phyloP scores from a whole-genome alignment of 2,888 invertebrate species.

The Cephus sareptanus region DNA sequence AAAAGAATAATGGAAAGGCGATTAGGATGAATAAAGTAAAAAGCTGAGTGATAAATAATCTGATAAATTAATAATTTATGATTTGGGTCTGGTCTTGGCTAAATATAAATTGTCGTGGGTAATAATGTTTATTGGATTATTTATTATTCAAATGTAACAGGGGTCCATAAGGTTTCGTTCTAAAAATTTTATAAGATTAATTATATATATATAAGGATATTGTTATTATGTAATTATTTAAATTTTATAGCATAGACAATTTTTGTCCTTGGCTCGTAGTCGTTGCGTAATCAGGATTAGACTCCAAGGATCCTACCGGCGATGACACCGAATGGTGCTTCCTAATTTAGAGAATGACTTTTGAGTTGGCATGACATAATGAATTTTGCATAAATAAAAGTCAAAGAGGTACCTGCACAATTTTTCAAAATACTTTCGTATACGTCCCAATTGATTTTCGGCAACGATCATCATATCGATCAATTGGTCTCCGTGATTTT shows the following conservation, averaged over 20 bases:
- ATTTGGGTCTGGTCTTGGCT: not conserved
- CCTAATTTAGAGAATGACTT: conserved; percentile 12
- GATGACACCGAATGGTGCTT: conserved; percentile 21
- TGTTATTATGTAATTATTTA: not conserved
- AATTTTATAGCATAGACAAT: conserved; percentile 4
- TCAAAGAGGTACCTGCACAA: conserved; percentile 30
- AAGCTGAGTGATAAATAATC: not conserved
- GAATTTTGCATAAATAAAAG: not conserved
- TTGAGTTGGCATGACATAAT: not conserved
- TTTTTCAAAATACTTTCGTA: conserved; percentile 32
- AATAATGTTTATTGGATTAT: not conserved
- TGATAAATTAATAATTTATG: not conserved
- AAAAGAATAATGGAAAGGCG: not conserved
- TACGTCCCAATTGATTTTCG: conserved; percentile 29
- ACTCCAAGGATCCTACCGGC: not conserved
- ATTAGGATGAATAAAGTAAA: not conserved
- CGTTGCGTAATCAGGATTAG: not conserved
- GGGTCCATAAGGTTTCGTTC: not conserved
- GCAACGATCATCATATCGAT: conserved; percentile 29
- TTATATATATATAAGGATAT: not conserved
- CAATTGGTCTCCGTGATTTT: not conserved
- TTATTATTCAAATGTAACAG: not conserved
- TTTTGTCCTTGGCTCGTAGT: conserved; percentile 2
- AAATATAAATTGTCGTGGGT: not conserved
- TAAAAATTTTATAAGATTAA: not conserved